Base-by-base conservation (phyloP, 2,113 vertebrate genomes). In the Rafetus swinhoei region DNA sequence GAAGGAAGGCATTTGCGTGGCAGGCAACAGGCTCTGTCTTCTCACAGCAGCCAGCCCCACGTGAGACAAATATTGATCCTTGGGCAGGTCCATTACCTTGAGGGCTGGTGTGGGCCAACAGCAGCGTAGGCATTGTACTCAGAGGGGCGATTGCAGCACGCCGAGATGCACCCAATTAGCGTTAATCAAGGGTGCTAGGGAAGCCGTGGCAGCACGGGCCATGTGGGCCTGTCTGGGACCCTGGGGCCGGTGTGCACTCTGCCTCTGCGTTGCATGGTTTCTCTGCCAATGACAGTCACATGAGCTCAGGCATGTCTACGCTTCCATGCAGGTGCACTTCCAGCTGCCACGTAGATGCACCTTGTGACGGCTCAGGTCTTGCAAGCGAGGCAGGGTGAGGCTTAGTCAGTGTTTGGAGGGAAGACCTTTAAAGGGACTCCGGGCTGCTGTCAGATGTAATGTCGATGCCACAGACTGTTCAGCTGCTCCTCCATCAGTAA, bases 31-130 rank as follows among this genome's bases (percentile, higher is more conserved):
- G 72, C 39, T 76, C 35, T 76, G 2, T 55, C 62, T 27, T 9
- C 59, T 50, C n/a, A 16, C 55, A 35, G 6, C 9, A 69, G 56
- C 13, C 21, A 72, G 55, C 45, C 45, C 45, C 14, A 35, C 10
- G 11, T 21, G 8, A 72, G 45, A 29, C 54, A 45, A 76, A 1
- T 16, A 14, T 8, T 1, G 10, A 0, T n/a, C 59, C 5, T 0
- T 27, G 81, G 82, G 55, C 83, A 93, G 53, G 29, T 14, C 11
- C 35, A 9, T 39, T 29, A 3, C 16, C 72, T 59, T 53, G 60
- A 25, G 1, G 1, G 1, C 2, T 72, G 90, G 5, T 54, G 35
- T 74, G n/a, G 9, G n/a, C 0, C 32, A 84, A 59, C 22, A 87
- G 65, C 69, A 76, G 81, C 57, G 83, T 22, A 14, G 79, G 6